phyloP scores from a whole-genome alignment of 2,113 vertebrate genomes.

The Strix uralensis region DNA sequence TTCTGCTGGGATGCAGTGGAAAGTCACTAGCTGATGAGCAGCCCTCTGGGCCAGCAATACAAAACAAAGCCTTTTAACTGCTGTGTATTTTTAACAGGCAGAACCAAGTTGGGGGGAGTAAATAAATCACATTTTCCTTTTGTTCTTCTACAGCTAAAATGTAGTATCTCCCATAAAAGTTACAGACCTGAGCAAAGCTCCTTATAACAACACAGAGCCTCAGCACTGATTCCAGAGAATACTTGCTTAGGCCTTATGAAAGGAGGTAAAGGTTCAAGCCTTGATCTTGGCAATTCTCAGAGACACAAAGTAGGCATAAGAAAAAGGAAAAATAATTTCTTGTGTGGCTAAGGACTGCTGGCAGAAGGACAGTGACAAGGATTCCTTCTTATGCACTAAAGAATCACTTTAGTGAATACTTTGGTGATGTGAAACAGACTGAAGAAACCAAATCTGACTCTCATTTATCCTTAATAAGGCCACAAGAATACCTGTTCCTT shows the following conservation, averaged over 20 bases:
- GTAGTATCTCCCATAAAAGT: background rate
- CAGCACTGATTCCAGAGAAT: background rate
- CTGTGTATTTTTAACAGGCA: background rate
- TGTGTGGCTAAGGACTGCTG: background rate
- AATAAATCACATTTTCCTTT: background rate
- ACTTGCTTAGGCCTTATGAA: background rate
- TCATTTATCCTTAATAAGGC: background rate
- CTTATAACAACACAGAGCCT: background rate
- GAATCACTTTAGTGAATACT: background rate
- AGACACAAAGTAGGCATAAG: background rate
- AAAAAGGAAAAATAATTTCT: background rate
- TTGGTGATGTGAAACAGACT: background rate
- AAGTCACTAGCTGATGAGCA: background rate
- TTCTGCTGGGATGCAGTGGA: background rate
- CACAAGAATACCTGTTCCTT: background rate
- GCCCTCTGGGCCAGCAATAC: background rate
- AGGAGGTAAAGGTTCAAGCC: background rate
- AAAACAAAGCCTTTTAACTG: background rate
- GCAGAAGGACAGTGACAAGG: background rate
- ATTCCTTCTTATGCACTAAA: background rate
- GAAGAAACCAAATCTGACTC: background rate
- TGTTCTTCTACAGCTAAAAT: background rate
- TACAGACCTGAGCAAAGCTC: background rate
- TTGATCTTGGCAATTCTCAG: background rate
- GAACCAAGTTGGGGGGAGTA: background rate